Base-by-base conservation (phyloP, 2,888 invertebrate genomes). In the Pollenia griseotomentosa region DNA sequence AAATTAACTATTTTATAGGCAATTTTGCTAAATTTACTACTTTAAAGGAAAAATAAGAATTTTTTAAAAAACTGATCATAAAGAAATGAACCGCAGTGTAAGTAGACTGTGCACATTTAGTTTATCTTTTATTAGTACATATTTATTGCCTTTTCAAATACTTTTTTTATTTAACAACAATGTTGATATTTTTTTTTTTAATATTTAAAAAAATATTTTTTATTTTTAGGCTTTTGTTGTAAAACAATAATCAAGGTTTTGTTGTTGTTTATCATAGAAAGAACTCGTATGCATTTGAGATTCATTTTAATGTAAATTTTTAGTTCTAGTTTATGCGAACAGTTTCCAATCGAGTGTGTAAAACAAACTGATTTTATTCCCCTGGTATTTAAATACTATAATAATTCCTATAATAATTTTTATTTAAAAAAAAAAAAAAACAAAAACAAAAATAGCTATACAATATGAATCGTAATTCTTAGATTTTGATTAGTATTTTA, bases 221-320 rank as follows among this genome's bases (percentile, higher is more conserved):
- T 33, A 33, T 33, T 53, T 65, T 23, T 53, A 44, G 57, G 8
- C 65, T 78, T 57, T 78, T 66, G 33, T 57, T 66, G 66, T 48
- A 12, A 46, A 78, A 55, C 40, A 40, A 46, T 46, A 77, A 55
- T 33, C 61, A 42, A 42, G 23, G 16, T 57, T 55, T 46, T 16
- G 19, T 42, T 40, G 4, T 12, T 42, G n/a, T 46, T 23, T 55
- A 12, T 53, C 51, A 14, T 23, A 44, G 14, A 33, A 33, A 33
- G 33, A 33, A 6, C 33, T 33, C 33, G 33, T 33, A 71, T 44
- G 6, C 73, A 59, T 59, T 53, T n/a, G 63, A 65, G 63, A 65
- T 75, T 51, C 6, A 61, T 63, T 61, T 63, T 16, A 51, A 63
- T 63, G 16, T n/a, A 75, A 14, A 51, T 53, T 51, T 59, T 59